phyloP scores from a whole-genome alignment of 2,797 vertebrate genomes.

The Crypturellus tataupa region DNA sequence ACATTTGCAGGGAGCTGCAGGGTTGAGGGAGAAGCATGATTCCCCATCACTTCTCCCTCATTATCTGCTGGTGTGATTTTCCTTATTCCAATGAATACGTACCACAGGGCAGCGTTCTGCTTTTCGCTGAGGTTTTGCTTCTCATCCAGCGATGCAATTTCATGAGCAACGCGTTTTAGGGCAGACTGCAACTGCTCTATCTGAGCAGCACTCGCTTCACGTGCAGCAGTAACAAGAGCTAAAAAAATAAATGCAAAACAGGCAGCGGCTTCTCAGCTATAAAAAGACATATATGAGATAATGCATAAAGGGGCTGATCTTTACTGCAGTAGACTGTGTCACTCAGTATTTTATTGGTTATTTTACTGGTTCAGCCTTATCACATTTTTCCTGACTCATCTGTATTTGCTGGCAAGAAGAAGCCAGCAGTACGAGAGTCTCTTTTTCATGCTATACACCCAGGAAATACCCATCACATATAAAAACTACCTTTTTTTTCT shows the following conservation, averaged over 20 bases:
- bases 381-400: background rate
- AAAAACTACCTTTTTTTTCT: background rate
- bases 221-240: conserved; percentile 82
- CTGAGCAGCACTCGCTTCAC: conserved; percentile 68
- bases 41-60: background rate
- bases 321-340: background rate
- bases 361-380: background rate
- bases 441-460: background rate
- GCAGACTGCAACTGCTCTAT: conserved; percentile 73
- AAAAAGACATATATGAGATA: background rate
- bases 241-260: conserved; percentile 20
- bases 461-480: background rate
- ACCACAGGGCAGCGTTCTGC: conserved; percentile 72
- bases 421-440: background rate
- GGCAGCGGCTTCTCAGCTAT: background rate
- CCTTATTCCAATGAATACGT: background rate
- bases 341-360: background rate
- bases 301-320: background rate
- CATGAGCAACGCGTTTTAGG: conserved; percentile 25
- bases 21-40: background rate
- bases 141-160: conserved; percentile 47
- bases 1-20: background rate
- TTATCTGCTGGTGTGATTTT: background rate
- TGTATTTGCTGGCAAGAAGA: background rate
- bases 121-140: conserved; percentile 62